Evolutionary conservation across 2,888 invertebrate species (phyloP).

Genomic region (Mesoligia furuncula): DNA sequence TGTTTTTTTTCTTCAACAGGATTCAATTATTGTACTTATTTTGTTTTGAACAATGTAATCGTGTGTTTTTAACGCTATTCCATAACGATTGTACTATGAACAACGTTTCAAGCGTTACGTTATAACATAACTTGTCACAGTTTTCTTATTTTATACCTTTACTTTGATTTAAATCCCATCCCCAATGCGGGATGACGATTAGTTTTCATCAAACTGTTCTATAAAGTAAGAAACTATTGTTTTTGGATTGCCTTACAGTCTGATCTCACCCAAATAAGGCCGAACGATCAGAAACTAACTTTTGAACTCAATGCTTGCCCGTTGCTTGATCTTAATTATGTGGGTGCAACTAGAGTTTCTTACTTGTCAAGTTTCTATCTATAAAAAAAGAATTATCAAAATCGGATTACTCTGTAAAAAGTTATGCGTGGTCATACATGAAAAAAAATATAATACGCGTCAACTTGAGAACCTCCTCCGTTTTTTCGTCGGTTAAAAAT

Average conservation of each 20-base stretch:
- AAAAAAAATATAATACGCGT: no score
- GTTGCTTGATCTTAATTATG: background rate
- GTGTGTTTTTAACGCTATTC: constrained; percentile 7
- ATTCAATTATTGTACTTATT: constrained; percentile 14
- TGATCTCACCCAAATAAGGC: background rate
- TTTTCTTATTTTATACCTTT: constrained; percentile 34
- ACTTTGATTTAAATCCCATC: no score
- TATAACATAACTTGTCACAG: constrained; percentile 12
- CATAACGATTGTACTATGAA: constrained; percentile 1
- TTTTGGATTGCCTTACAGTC: background rate
- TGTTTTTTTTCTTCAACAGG: background rate
- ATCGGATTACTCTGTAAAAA: no score
- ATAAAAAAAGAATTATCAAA: no score
- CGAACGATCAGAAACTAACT: background rate
- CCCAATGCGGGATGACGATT: background rate
- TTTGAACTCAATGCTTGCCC: background rate
- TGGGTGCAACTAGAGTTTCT: background rate
- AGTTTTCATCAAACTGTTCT: background rate
- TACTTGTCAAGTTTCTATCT: no score
- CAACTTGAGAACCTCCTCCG: no score
- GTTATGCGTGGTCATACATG: no score
- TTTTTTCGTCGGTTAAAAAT: no score
- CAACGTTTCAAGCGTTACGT: background rate
- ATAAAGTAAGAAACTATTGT: no score
- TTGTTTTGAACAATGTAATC: constrained; percentile 31